A percentile compares a stretch with the other conserved stretches of the same genome.
These are phyloP conservation scores for Mactra quadrangularis DNA, from an alignment of 1,140 invertebrate genomes.

Conservation along the genomic window DNA sequence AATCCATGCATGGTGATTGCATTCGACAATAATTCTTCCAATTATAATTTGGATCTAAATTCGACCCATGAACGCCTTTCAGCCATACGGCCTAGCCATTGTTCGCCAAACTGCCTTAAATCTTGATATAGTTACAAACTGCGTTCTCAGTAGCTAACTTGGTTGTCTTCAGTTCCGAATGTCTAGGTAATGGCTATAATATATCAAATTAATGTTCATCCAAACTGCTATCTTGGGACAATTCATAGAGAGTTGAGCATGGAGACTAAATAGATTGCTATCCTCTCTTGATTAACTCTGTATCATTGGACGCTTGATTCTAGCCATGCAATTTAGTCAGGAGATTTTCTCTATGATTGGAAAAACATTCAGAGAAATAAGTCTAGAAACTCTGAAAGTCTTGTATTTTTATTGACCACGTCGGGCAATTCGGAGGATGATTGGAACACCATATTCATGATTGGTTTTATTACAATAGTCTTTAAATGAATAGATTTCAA, in stretches of 20 bases:
- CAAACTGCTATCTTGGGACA: constrained; percentile 34
- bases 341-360: constrained; percentile 45
- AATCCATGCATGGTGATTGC: too few species aligned
- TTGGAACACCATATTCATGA: constrained; percentile 22
- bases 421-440: constrained; percentile 12
- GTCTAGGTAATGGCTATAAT: constrained; percentile 30
- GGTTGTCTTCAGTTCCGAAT: constrained; percentile 7
- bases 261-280: constrained; percentile 42
- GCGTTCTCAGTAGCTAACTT: constrained; percentile 12
- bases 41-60: too few species aligned
- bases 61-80: too few species aligned
- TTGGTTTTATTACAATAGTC: constrained; percentile 29
- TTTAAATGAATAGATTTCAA: constrained; percentile 21
- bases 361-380: constrained; percentile 26
- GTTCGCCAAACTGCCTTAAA: background rate
- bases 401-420: constrained; percentile 20
- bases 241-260: background rate
- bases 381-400: constrained; percentile 19
- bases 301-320: constrained; percentile 24
- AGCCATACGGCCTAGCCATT: background rate
- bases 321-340: constrained; percentile 44
- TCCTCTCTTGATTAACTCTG: constrained; percentile 46
- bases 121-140: constrained; percentile 36
- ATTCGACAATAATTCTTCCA: too few species aligned
- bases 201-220: constrained; percentile 52